These are phyloP conservation scores for Excalfactoria chinensis DNA, from an alignment of 2,113 vertebrate genomes.

Conservation along the genomic window DNA sequence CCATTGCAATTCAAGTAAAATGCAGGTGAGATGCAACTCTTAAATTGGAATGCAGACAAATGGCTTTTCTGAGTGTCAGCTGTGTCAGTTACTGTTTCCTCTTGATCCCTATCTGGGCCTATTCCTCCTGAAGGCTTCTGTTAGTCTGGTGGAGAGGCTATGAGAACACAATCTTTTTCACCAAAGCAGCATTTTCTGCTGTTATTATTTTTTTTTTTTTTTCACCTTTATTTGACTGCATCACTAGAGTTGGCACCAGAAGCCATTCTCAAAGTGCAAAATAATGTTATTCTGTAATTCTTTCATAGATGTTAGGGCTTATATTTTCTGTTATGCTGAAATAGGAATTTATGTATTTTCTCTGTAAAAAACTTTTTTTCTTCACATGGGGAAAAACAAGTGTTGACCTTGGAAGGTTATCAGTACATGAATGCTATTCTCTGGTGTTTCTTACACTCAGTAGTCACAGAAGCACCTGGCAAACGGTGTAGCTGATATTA, in stretches of 20 bases:
- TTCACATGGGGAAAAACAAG: not conserved
- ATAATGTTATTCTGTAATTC: not conserved
- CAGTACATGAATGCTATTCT: not conserved
- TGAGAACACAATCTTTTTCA: not conserved
- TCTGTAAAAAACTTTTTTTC: not conserved
- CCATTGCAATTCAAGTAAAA: not conserved
- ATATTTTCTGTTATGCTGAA: not conserved
- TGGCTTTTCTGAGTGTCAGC: not conserved
- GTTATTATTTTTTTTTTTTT: not conserved
- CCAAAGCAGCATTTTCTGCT: not conserved
- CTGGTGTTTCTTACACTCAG: not conserved
- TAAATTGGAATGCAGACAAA: not conserved
- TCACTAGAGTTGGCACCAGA: not conserved
- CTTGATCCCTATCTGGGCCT: not conserved
- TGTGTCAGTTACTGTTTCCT: not conserved
- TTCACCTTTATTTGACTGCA: not conserved
- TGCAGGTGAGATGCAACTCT: not conserved
- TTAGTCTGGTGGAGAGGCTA: not conserved
- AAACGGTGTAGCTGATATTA: not conserved
- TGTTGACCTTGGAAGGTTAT: not conserved
- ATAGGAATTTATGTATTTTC: not conserved
- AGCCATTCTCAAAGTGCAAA: not conserved
- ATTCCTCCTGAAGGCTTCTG: not conserved
- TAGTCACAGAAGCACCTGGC: not conserved
- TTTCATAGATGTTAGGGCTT: not conserved